phyloP scores from a whole-genome alignment of 2,888 invertebrate genomes.

The Zhuqinia jingwanae region DNA sequence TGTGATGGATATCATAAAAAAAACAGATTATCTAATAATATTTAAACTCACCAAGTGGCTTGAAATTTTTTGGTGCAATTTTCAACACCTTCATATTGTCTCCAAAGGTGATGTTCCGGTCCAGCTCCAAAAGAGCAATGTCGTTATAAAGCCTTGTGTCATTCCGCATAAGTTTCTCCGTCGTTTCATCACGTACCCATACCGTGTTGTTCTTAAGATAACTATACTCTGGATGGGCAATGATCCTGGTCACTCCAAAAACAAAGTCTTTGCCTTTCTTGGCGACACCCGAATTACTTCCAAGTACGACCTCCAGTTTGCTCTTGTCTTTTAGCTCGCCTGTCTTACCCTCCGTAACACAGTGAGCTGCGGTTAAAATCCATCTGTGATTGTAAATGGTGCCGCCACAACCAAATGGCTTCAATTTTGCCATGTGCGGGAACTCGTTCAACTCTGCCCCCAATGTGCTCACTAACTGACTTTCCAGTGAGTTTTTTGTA shows the following conservation, averaged over 20 bases:
- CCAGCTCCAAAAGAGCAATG: slow-evolving; percentile 23
- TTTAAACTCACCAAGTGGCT: too few species aligned
- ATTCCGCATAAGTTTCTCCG: too few species aligned
- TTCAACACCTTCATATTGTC: slow-evolving; percentile 1
- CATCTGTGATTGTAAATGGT: slow-evolving; percentile 9
- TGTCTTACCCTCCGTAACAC: not conserved
- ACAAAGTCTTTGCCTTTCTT: too few species aligned
- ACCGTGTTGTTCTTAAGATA: not conserved
- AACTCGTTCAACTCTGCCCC: slow-evolving; percentile 24
- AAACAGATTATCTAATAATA: too few species aligned
- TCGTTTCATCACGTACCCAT: not conserved
- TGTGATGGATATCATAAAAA: too few species aligned
- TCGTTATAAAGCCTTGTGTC: too few species aligned
- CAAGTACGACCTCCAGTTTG: not conserved
- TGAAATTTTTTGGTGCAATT: too few species aligned
- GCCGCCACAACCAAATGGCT: not conserved
- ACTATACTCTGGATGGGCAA: slow-evolving; percentile 13
- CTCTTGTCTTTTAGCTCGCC: not conserved
- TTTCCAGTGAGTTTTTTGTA: not conserved
- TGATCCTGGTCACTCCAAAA: not conserved
- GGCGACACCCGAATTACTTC: not conserved
- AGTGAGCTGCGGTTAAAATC: slow-evolving; percentile 6
- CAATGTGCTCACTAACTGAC: not conserved
- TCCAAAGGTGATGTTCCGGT: slow-evolving; percentile 25
- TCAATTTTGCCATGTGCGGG: slow-evolving; percentile 4